Percentiles rank a stretch among this genome's conserved stretches.
phyloP scores from a whole-genome alignment of 2,113 vertebrate species.

The Paralichthys olivaceus region DNA sequence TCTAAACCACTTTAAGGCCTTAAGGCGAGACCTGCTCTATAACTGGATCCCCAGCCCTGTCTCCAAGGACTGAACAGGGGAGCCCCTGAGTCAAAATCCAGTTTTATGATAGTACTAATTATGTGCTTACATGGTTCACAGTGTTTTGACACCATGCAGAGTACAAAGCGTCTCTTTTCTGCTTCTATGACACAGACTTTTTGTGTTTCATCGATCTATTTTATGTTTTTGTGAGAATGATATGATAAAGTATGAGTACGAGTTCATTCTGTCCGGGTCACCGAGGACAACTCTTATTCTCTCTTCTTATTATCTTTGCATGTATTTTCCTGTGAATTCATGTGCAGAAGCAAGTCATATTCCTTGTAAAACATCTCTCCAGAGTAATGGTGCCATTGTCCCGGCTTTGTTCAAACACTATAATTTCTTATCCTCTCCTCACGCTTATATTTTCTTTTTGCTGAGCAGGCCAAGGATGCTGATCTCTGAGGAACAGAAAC shows the following conservation, averaged over 20 bases:
- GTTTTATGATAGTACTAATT: background rate
- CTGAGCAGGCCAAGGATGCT: slow-evolving; percentile 31
- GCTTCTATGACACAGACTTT: too few relatives aligned
- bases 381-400: background rate
- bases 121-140: background rate
- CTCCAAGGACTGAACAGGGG: background rate
- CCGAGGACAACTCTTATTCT: background rate
- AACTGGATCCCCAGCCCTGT: too few relatives aligned
- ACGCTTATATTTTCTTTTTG: background rate
- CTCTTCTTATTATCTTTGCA: background rate
- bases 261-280: background rate
- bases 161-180: background rate
- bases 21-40: too few relatives aligned
- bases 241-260: too few relatives aligned
- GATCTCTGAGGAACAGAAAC: slow-evolving; percentile 61
- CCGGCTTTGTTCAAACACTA: background rate
- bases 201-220: too few relatives aligned
- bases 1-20: too few relatives aligned
- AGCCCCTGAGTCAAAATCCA: background rate
- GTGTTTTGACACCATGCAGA: background rate
- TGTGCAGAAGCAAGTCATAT: too few relatives aligned
- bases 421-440: background rate
- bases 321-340: background rate
- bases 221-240: too few relatives aligned
- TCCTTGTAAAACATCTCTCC: background rate